A percentile compares a stretch with the other conserved stretches of the same genome.
These are phyloP conservation scores for Xiphorhynchus erythropygius DNA, from an alignment of 2,797 vertebrate species.

Conservation along the genomic window DNA sequence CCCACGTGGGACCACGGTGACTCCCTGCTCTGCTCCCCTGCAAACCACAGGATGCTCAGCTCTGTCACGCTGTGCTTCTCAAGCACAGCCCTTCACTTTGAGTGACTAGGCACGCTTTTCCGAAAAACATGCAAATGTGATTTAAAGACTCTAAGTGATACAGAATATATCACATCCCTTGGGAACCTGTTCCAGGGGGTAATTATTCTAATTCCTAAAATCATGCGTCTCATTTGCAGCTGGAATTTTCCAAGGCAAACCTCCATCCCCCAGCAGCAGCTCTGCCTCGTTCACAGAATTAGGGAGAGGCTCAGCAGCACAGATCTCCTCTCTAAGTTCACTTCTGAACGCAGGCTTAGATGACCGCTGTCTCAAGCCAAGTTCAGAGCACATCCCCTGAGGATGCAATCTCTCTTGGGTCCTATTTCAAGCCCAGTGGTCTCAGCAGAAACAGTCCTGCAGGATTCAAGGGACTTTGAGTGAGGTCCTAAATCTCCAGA, in stretches of 20 bases:
- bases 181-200: conserved; percentile 56
- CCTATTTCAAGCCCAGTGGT: background rate
- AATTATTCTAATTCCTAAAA: conserved; percentile 70
- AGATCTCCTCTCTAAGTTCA: background rate
- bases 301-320: background rate
- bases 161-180: conserved; percentile 59
- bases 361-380: background rate
- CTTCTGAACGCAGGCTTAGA: background rate
- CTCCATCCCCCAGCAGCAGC: background rate
- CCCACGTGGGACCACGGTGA: fast-evolving
- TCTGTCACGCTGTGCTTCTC: background rate
- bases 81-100: background rate
- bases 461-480: background rate
- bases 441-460: background rate
- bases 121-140: conserved; percentile 61
- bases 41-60: background rate
- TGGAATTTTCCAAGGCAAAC: conserved; percentile 56
- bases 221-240: conserved; percentile 47
- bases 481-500: conserved; percentile 1
- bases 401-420: background rate
- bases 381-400: background rate
- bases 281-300: background rate
- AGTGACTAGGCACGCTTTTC: background rate
- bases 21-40: background rate
- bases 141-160: conserved; percentile 63